Evolutionary conservation across 1,140 invertebrate genomes (phyloP), one percentile per base, ranked within the genome.

Genomic region (Apis cerana): DNA sequence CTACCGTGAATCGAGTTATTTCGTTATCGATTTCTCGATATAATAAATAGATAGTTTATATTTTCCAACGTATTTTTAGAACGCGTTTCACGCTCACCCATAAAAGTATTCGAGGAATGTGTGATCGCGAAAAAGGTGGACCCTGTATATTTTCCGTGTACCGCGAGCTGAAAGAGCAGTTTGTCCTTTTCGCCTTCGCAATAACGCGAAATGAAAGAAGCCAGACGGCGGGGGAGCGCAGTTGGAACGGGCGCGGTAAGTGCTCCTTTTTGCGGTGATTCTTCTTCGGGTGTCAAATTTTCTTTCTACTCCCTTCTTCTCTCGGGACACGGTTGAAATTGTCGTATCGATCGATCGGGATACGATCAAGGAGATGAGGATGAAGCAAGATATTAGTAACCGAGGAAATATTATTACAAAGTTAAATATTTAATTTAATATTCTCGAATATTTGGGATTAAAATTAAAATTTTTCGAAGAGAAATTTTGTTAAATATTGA

Each of bases 71-170:
- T 23, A 75, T 61, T 50, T 21, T 33, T 33, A 43, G 4, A 43
- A 43, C 33, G 33, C 33, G 33, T 33, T 33, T 43, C 33, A 33
- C 33, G 33, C 33, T 3, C 33, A 43, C 33, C 27, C 59, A 54
- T 74, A 77, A 79, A 85, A 82, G 27, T 43, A 61, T 3, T 23
- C 43, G 64, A 10, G 27, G 43, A 19, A 70, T 33, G 74, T 64
- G 75, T 75, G 69, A 87, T 43, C 27, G 58, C 61, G 75, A 54
- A 74, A 81, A 11, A 50, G 54, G 23, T 50, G 43, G 71, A 56
- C 62, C 27, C 61, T 71, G 85, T 87, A 84, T 87, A 84, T 86
- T 84, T 72, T n/a, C 65, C 83, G 64, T 62, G 59, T 27, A 15
- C 70, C 50, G 48, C 12, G 21, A 70, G 62, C 43, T 52, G 15